These are phyloP conservation scores for Dreissena polymorpha DNA, from an alignment of 1,140 invertebrate genomes.

Conservation along the genomic window DNA sequence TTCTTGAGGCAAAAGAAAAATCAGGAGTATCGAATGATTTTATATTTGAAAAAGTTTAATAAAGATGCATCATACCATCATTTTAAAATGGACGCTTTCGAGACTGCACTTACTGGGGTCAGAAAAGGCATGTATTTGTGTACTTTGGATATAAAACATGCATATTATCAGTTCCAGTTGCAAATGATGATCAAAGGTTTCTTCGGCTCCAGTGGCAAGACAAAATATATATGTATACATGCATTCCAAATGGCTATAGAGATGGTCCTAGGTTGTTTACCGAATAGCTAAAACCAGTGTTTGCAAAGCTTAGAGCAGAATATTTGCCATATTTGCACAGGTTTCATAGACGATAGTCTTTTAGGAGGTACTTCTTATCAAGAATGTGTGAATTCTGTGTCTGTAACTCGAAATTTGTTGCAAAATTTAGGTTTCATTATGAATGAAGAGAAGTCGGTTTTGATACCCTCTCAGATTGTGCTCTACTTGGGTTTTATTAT, in stretches of 20 bases:
- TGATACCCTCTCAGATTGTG: constrained; percentile 31
- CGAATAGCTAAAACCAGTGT: constrained; percentile 38
- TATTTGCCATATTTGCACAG: constrained; percentile 9
- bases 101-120: constrained; percentile 12
- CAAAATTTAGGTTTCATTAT: constrained; percentile 45
- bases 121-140: neutral
- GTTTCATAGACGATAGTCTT: constrained; percentile 42
- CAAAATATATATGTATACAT: constrained; percentile 17
- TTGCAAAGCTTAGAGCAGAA: constrained; percentile 16
- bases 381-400: constrained; percentile 21
- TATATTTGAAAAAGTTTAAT: constrained; percentile 26
- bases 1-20: constrained; percentile 8
- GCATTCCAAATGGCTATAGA: constrained; percentile 16
- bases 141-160: constrained; percentile 17
- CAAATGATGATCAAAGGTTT: neutral
- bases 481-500: constrained; percentile 48
- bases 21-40: constrained; percentile 23
- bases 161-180: constrained; percentile 21
- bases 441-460: constrained; percentile 43
- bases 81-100: constrained; percentile 32
- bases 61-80: constrained; percentile 6
- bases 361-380: neutral
- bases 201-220: neutral
- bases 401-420: constrained; percentile 9
- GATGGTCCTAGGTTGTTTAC: constrained; percentile 32